Evolutionary conservation across 2,797 vertebrate genomes (phyloP).

Genomic region (Sarcophilus harrisii): DNA sequence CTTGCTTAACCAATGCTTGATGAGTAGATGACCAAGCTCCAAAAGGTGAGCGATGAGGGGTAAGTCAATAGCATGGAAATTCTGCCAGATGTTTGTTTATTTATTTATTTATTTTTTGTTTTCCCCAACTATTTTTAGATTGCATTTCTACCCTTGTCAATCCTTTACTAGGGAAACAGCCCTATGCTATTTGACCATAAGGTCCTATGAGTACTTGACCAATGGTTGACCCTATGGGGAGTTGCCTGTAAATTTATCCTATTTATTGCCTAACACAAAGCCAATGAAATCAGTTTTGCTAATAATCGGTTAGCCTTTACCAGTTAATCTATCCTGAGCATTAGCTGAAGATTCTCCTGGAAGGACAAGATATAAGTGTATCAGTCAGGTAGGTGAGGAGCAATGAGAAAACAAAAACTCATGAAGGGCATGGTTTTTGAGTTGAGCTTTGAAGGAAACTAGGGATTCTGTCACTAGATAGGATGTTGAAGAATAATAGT

Average conservation of each 20-base stretch:
- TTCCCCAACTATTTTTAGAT: not conserved
- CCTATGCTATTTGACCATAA: not conserved
- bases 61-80: not conserved
- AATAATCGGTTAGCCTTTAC: not conserved
- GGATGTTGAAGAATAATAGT: no score
- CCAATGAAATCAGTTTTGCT: not conserved
- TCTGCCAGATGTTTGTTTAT: not conserved
- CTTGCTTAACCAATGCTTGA: not conserved
- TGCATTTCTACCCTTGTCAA: not conserved
- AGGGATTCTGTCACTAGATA: no score
- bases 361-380: not conserved
- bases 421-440: no score
- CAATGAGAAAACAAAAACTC: no score
- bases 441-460: no score
- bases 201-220: not conserved
- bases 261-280: not conserved
- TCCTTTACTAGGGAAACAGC: not conserved
- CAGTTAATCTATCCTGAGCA: not conserved
- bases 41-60: not conserved
- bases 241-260: not conserved
- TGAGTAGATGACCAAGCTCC: not conserved
- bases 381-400: not conserved
- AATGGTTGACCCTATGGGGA: not conserved
- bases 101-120: no score
- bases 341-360: not conserved